Evolutionary conservation across 2,888 invertebrate genomes (phyloP), one percentile per base, ranked within the genome.

Genomic region (Agrotis exclamationis): DNA sequence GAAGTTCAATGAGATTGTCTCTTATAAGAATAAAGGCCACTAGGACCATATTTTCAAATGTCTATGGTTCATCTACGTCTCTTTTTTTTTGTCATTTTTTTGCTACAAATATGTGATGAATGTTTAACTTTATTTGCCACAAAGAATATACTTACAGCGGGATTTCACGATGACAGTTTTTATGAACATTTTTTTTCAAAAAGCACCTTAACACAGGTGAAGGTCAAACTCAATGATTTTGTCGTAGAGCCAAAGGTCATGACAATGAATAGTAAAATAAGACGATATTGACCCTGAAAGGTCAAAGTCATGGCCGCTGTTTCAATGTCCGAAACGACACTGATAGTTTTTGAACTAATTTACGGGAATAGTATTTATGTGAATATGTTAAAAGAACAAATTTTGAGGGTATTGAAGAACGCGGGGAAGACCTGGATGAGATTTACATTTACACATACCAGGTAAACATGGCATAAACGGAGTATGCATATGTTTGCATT

Each of bases 201-300:
- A 73, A 74, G 3, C 48, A 51, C 53, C 24, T n/a, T 20, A 63
- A 33, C 47, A 57, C 48, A 50, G 39, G 24, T 58, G 70, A 84
- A 84, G 65, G 77, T 69, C 56, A 65, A 53, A 69, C 54, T 20
- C 59, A 48, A 72, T 70, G 54, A 71, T 79, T 68, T 82, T 64
- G 69, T 77, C 66, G 54, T 69, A 53, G 58, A 63, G 39, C 28
- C 63, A 69, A 83, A 77, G 84, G 82, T 77, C 74, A 64, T 59
- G 33, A 59, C 63, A 64, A 66, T 60, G 39, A 78, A 77, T 71
- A 62, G 69, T 70, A 64, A 81, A 70, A 67, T 70, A 69, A 68
- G 45, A 65, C 68, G 64, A 73, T 71, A 75, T 65, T 78, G 71
- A 66, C 60, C 80, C 64, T 74, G 57, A 76, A 85, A 80, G 67